These are phyloP conservation scores for Bombus polaris DNA, from an alignment of 1,140 invertebrate species.

Conservation along the genomic window DNA sequence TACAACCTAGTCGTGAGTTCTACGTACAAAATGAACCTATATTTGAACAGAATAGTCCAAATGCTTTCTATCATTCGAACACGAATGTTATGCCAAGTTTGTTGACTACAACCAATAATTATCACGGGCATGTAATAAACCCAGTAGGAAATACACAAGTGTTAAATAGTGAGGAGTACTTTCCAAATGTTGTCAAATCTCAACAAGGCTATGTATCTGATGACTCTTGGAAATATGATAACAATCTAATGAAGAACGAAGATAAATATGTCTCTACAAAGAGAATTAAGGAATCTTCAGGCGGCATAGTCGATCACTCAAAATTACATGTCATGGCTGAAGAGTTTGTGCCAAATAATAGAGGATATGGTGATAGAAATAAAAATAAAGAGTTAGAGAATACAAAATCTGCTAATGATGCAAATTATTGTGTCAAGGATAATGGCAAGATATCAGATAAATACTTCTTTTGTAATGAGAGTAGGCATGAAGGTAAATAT, in stretches of 20 bases:
- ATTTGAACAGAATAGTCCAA: constrained; percentile 42
- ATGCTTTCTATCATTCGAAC: constrained; percentile 49
- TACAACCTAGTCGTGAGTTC: constrained; percentile 27
- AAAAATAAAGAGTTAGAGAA: background rate
- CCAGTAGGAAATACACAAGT: background rate
- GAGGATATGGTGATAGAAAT: constrained; percentile 3
- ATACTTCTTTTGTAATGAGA: constrained; percentile 24
- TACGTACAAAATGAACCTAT: constrained; percentile 55
- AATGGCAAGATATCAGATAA: constrained; percentile 1
- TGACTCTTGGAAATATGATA: constrained; percentile 42
- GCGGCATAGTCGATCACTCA: constrained; percentile 56
- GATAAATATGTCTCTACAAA: constrained; percentile 15
- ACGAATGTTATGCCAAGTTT: constrained; percentile 39
- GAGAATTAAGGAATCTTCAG: constrained; percentile 1
- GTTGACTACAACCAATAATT: constrained; percentile 15
- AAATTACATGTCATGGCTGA: constrained; percentile 72
- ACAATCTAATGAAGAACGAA: constrained; percentile 16
- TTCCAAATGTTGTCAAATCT: background rate
- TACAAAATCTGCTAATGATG: background rate
- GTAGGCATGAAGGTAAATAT: constrained; percentile 55
- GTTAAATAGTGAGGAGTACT: background rate
- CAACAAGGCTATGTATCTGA: constrained; percentile 12
- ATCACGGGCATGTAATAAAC: constrained; percentile 39
- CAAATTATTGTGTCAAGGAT: background rate
- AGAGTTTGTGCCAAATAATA: constrained; percentile 65